Evolutionary conservation across 2,888 invertebrate genomes (phyloP).

Genomic region (Caenorhabditis plicata): DNA sequence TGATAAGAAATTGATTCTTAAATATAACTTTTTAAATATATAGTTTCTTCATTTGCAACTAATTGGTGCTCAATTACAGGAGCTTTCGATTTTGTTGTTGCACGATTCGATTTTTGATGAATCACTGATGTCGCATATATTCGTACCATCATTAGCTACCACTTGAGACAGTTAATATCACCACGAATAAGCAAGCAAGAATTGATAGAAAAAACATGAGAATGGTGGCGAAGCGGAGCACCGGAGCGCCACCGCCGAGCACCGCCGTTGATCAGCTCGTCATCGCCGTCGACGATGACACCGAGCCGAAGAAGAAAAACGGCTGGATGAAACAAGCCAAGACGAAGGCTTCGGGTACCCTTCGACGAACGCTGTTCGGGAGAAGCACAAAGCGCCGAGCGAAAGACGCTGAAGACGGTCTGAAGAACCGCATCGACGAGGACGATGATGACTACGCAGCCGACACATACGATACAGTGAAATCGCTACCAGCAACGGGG

Average conservation of each 20-base stretch:
- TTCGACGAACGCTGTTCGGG: constrained; percentile 41
- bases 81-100: not conserved
- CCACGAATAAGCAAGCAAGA: not conserved
- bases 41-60: no score
- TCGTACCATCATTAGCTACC: constrained; percentile 24
- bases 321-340: constrained; percentile 39
- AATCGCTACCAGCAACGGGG: constrained; percentile 46
- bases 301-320: constrained; percentile 11
- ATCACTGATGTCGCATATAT: constrained; percentile 29
- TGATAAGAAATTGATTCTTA: no score
- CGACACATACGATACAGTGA: constrained; percentile 49
- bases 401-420: constrained; percentile 43
- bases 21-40: no score
- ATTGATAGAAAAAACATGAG: not conserved
- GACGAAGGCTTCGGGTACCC: constrained; percentile 39
- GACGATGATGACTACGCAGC: constrained; percentile 40
- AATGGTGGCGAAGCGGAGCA: constrained; percentile 25
- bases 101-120: no score
- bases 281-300: constrained; percentile 27
- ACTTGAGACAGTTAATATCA: constrained; percentile 12
- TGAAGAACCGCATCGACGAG: constrained; percentile 28
- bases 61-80: no score
- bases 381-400: constrained; percentile 36
- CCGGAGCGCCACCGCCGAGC: constrained; percentile 10
- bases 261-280: constrained; percentile 27